phyloP scores from a whole-genome alignment of 2,797 vertebrate species.

The Sebastolobus alascanus region DNA sequence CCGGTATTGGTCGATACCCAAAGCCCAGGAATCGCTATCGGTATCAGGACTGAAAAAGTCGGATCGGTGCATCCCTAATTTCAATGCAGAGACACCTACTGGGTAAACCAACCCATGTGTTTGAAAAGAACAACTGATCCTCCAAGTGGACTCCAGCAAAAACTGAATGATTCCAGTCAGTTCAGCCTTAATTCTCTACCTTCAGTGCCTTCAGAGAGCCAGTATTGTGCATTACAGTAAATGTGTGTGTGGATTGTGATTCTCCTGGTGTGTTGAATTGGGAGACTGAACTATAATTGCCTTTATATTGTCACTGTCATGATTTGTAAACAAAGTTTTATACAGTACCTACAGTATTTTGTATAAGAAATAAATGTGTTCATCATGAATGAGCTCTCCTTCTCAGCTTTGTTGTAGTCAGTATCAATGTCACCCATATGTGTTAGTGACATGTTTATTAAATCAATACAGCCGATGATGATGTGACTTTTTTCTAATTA shows the following conservation, averaged over 20 bases:
- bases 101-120: background rate
- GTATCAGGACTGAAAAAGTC: too few species aligned
- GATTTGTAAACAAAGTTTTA: slow-evolving; percentile 72
- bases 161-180: slow-evolving; percentile 8
- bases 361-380: slow-evolving; percentile 81
- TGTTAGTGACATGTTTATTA: slow-evolving; percentile 22
- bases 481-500: background rate
- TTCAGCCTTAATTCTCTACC: slow-evolving; percentile 33
- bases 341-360: slow-evolving; percentile 77
- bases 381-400: slow-evolving; percentile 22
- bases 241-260: slow-evolving; percentile 34
- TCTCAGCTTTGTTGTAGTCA: background rate
- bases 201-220: slow-evolving; percentile 77
- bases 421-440: background rate
- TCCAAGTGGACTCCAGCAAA: background rate
- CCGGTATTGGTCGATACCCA: too few species aligned
- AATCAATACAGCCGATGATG: slow-evolving; percentile 11
- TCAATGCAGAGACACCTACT: slow-evolving; percentile 5
- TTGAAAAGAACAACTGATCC: slow-evolving; percentile 13
- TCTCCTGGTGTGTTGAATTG: slow-evolving; percentile 46
- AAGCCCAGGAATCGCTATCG: too few species aligned
- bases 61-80: background rate
- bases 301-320: slow-evolving; percentile 65
- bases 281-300: slow-evolving; percentile 59
- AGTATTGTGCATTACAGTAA: slow-evolving; percentile 59